phyloP scores from a whole-genome alignment of 92 coral and sea anemone species.

The Porites cylindrica region DNA sequence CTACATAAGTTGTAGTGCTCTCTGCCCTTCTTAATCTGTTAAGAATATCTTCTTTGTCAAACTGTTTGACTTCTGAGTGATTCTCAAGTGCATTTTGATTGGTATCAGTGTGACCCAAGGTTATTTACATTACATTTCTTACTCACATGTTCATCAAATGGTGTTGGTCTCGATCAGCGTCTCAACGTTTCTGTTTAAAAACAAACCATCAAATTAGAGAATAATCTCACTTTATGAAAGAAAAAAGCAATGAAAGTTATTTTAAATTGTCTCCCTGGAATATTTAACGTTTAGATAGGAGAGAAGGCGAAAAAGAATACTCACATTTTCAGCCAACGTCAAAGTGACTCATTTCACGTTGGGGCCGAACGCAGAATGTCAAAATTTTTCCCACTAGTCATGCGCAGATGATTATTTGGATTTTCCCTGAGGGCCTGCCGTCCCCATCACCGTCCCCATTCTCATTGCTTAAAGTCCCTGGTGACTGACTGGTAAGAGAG shows the following conservation, averaged over 20 bases:
- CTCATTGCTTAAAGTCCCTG: neutral
- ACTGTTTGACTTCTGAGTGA: conserved; percentile 26
- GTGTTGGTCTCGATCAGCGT: neutral
- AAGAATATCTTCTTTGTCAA: neutral
- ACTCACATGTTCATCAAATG: conserved; percentile 1
- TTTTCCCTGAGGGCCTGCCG: neutral
- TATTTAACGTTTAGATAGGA: conserved; percentile 24
- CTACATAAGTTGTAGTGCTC: neutral
- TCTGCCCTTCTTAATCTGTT: conserved; percentile 17
- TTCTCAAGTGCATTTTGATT: conserved; percentile 9
- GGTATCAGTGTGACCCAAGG: conserved; percentile 11
- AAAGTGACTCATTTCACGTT: no score
- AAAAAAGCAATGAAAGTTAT: conserved; percentile 24
- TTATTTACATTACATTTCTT: conserved; percentile 11
- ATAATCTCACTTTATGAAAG: conserved; percentile 6
- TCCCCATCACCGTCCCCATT: neutral
- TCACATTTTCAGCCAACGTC: no score
- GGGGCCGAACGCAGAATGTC: no score
- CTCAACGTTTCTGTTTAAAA: conserved; percentile 2
- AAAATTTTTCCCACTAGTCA: neutral
- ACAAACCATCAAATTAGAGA: conserved; percentile 10
- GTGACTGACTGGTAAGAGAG: neutral
- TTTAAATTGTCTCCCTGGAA: conserved; percentile 7
- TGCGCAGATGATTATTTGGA: neutral
- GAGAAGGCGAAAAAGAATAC: conserved; percentile 4